phyloP scores from a whole-genome alignment of 2,113 vertebrate genomes.

The Antechinus stuartii region DNA sequence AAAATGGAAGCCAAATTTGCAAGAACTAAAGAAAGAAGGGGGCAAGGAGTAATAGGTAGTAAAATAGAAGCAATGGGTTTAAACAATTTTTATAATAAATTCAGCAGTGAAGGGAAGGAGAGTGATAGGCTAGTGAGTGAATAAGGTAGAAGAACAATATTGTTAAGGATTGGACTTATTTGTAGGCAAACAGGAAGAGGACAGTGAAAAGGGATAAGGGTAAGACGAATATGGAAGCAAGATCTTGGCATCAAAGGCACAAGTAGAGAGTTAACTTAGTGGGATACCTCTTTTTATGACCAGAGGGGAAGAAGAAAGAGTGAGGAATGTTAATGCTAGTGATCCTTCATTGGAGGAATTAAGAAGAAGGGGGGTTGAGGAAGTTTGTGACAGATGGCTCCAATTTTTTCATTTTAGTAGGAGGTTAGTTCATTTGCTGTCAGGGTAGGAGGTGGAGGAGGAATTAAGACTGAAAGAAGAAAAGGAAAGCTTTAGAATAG shows the following conservation, averaged over 20 bases:
- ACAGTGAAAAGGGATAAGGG: not conserved
- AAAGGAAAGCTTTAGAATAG: slow-evolving; percentile 1
- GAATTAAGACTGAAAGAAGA: not conserved
- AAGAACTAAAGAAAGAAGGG: not conserved
- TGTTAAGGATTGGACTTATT: not conserved
- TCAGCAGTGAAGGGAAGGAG: not conserved
- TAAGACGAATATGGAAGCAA: not conserved
- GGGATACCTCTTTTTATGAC: not conserved
- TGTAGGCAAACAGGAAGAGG: not conserved
- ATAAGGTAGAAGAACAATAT: not conserved
- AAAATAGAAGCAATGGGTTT: not conserved
- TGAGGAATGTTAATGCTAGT: not conserved
- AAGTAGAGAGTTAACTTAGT: not conserved
- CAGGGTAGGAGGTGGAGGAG: not conserved
- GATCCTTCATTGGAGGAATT: not conserved
- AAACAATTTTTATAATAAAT: not conserved
- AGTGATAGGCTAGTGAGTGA: not conserved
- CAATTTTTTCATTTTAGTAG: not conserved
- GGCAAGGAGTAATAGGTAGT: no score
- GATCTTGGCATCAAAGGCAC: not conserved
- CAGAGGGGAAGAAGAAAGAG: not conserved
- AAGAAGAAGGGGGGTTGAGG: not conserved
- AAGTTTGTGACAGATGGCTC: not conserved
- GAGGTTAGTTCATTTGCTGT: not conserved
- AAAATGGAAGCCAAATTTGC: not conserved